Evolutionary conservation across 2,797 vertebrate genomes (phyloP).

Genomic region (Thalassophryne amazonica): DNA sequence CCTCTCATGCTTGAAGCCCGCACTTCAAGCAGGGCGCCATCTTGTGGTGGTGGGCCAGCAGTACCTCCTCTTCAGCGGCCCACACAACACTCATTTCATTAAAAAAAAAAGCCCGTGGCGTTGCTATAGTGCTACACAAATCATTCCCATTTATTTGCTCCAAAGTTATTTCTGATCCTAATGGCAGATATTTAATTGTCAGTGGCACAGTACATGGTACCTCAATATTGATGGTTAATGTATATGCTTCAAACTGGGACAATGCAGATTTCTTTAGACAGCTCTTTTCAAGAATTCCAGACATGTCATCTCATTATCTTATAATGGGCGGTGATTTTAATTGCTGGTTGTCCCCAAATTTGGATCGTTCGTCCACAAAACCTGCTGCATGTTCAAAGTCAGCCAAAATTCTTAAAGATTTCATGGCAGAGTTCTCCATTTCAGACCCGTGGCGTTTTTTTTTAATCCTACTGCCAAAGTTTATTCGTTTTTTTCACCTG

Average conservation of each 20-base stretch:
- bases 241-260: no score
- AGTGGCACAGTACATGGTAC: neutral
- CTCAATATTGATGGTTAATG: neutral
- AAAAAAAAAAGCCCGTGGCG: no score
- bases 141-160: neutral
- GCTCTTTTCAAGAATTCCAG: neutral
- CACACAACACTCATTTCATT: no score
- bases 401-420: neutral
- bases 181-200: neutral
- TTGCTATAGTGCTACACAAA: neutral
- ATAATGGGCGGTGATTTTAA: neutral
- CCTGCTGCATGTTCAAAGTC: neutral
- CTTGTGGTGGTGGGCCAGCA: no score
- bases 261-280: neutral
- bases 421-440: neutral
- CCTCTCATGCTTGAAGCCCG: no score
- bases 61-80: no score
- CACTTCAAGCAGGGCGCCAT: no score
- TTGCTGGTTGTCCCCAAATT: neutral
- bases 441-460: neutral
- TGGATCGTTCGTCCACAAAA: neutral
- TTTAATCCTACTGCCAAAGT: neutral
- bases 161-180: neutral
- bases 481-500: neutral
- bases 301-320: neutral